These are phyloP conservation scores for Lithophane socia DNA, from an alignment of 2,888 invertebrate genomes.

Conservation along the genomic window DNA sequence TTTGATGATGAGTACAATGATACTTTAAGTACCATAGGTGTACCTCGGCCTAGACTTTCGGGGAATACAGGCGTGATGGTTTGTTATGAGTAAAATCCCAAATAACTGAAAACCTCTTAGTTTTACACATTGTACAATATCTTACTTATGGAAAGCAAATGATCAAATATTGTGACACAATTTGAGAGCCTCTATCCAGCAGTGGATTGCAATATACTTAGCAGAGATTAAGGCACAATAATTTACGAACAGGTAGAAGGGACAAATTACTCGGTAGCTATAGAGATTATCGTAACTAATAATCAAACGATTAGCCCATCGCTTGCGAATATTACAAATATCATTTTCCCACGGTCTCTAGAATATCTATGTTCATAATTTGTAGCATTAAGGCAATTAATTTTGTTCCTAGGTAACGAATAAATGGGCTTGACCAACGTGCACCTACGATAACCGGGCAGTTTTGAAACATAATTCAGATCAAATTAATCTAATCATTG, in stretches of 20 bases:
- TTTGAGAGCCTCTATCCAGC: neutral
- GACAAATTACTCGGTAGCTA: conserved; percentile 14
- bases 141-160: conserved; percentile 1
- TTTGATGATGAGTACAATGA: neutral
- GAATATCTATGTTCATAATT: conserved; percentile 39
- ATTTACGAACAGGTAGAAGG: conserved; percentile 7
- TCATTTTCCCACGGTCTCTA: conserved; percentile 49
- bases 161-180: neutral
- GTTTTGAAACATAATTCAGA: conserved; percentile 36
- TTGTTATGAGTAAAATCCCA: neutral
- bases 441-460: conserved; percentile 4
- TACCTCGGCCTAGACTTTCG: too few species aligned
- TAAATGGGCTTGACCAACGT: conserved; percentile 29
- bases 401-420: conserved; percentile 28
- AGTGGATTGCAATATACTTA: neutral
- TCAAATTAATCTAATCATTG: conserved; percentile 41
- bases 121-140: neutral
- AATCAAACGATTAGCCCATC: conserved; percentile 15
- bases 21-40: too few species aligned
- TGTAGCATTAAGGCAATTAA: conserved; percentile 40
- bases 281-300: conserved; percentile 33
- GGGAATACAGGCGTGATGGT: too few species aligned
- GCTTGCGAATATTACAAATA: conserved; percentile 54
- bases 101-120: too few species aligned
- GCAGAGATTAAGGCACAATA: conserved; percentile 10